Evolutionary conservation across 2,113 vertebrate genomes (phyloP).

Genomic region (Boleophthalmus pectinirostris): DNA sequence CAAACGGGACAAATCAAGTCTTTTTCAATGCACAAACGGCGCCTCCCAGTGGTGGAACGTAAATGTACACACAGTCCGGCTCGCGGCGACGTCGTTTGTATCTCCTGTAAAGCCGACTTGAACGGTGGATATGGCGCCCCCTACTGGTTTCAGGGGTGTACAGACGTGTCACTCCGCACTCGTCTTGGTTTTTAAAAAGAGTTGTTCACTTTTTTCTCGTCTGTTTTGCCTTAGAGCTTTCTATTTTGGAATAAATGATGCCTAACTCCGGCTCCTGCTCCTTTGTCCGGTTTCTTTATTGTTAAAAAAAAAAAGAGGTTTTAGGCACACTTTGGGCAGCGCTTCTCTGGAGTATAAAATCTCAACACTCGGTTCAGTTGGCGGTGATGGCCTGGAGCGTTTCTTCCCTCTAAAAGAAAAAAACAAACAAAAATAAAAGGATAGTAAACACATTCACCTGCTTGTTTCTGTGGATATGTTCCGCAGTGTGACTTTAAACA

Average conservation of each 20-base stretch:
- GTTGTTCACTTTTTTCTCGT: conserved; percentile 55
- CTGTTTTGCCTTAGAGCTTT: conserved; percentile 77
- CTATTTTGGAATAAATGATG: conserved; percentile 79
- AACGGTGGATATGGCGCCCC: not conserved
- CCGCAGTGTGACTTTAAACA: too few relatives aligned
- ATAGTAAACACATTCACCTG: too few relatives aligned
- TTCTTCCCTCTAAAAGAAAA: not conserved
- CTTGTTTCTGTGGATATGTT: too few relatives aligned
- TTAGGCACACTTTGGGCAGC: not conserved
- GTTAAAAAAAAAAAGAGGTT: not conserved
- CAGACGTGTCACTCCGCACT: conserved; percentile 21
- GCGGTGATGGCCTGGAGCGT: not conserved
- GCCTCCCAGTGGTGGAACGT: conserved; percentile 3
- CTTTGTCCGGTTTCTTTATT: conserved; percentile 9
- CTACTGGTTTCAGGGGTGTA: not conserved
- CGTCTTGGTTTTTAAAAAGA: conserved; percentile 60
- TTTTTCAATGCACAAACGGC: conserved; percentile 45
- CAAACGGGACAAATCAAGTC: not conserved
- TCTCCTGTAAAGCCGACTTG: conserved; percentile 40
- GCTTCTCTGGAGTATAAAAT: not conserved
- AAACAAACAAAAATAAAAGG: too few relatives aligned
- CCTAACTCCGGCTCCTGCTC: conserved; percentile 52
- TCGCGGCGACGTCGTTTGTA: conserved; percentile 41
- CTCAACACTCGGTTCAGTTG: not conserved
- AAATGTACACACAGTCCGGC: conserved; percentile 19